Percentiles rank a stretch among this genome's conserved stretches.
Conservation (phyloP, 2,888 invertebrate species). For the Mylabris sibirica region DNA sequence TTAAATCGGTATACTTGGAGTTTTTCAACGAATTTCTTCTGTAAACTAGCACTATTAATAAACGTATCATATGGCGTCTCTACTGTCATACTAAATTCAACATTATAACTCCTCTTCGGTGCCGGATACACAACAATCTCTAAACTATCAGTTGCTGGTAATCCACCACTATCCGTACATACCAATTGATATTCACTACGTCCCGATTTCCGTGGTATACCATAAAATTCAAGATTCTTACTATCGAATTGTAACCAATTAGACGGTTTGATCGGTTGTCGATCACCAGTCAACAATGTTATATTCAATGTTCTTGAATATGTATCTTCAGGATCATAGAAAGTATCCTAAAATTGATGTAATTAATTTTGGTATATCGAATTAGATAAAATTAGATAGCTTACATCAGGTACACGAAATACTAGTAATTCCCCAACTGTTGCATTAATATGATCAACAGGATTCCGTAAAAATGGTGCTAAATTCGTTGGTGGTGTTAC, state of each 20-base stretch:
- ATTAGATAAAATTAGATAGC: slow-evolving; percentile 40
- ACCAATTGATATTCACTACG: slow-evolving; percentile 80
- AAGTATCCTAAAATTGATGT: slow-evolving; percentile 74
- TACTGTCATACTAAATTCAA: slow-evolving; percentile 83
- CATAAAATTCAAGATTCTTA: slow-evolving; percentile 88
- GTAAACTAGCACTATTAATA: slow-evolving; percentile 73
- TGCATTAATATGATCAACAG: slow-evolving; percentile 84
- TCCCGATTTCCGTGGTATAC: slow-evolving; percentile 77
- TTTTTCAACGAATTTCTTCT: slow-evolving; percentile 83
- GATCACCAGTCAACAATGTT: slow-evolving; percentile 76
- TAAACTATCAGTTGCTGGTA: slow-evolving; percentile 80
- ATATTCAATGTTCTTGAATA: slow-evolving; percentile 76
- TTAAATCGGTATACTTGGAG: slow-evolving; percentile 61
- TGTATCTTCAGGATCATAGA: slow-evolving; percentile 88
- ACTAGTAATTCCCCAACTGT: slow-evolving; percentile 83
- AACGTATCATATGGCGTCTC: slow-evolving; percentile 72
- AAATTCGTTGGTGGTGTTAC: slow-evolving; percentile 58
- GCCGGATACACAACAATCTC: slow-evolving; percentile 77
- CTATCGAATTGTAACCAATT: slow-evolving; percentile 91
- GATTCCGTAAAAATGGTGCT: slow-evolving; percentile 80
- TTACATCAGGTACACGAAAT: slow-evolving; percentile 80
- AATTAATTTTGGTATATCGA: no score
- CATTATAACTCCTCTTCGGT: slow-evolving; percentile 71
- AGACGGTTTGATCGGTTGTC: slow-evolving; percentile 69
- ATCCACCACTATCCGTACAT: slow-evolving; percentile 76